A percentile compares a stretch with the other conserved stretches of the same genome.
Conservation (phyloP, 2,888 invertebrate genomes). For the Congeria kusceri region DNA sequence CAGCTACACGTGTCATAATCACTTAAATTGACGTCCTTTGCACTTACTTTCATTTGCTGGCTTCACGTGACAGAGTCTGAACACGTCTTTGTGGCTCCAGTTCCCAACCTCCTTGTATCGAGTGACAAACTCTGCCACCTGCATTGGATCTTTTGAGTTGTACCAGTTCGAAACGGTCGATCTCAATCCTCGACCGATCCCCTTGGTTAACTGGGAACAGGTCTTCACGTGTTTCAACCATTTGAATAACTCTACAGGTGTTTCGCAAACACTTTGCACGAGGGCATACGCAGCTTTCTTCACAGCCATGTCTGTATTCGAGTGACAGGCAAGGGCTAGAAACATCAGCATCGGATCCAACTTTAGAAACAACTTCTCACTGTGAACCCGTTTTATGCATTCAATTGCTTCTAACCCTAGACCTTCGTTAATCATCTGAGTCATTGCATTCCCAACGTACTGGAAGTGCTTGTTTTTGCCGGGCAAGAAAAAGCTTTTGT, state of each 20-base stretch:
- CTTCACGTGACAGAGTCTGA: conserved; percentile 84
- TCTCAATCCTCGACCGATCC: conserved; percentile 89
- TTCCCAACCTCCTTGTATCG: conserved; percentile 85
- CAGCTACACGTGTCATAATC: too few relatives aligned
- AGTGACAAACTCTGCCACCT: conserved; percentile 89
- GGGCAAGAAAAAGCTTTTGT: conserved; percentile 56
- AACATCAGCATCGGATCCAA: conserved; percentile 87
- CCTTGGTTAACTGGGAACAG: conserved; percentile 78
- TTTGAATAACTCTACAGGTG: conserved; percentile 89
- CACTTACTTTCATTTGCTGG: conserved; percentile 79
- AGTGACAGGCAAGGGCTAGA: conserved; percentile 88
- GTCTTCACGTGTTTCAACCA: conserved; percentile 88
- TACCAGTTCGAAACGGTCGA: conserved; percentile 90
- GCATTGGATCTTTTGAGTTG: conserved; percentile 87
- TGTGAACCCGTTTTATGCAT: conserved; percentile 55
- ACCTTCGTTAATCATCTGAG: conserved; percentile 61
- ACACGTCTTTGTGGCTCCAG: conserved; percentile 88
- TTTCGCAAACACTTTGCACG: conserved; percentile 87
- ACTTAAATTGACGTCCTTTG: too few relatives aligned
- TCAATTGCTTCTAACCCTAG: conserved; percentile 63
- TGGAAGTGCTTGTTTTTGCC: conserved; percentile 61
- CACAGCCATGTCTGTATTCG: conserved; percentile 84
- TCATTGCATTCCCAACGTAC: conserved; percentile 48
- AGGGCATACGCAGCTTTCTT: conserved; percentile 88
- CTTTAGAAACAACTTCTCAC: conserved; percentile 58